Conservation (phyloP, 2,888 invertebrate genomes). For the Heliconius aoede region DNA sequence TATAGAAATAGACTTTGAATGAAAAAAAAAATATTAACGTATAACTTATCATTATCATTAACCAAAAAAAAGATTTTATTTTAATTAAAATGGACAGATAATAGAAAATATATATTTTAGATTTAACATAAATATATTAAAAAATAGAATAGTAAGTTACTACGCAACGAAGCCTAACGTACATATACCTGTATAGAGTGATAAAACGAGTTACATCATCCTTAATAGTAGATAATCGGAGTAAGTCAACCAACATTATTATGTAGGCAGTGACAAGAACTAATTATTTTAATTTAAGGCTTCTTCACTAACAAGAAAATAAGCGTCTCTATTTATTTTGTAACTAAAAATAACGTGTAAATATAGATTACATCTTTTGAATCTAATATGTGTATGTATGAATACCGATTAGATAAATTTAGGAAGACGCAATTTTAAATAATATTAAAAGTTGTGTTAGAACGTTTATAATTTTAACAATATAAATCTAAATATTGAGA, state of each 20-base stretch:
- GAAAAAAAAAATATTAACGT: no score
- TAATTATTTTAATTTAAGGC: constrained; percentile 58
- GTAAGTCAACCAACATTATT: constrained; percentile 64
- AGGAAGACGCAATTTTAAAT: no score
- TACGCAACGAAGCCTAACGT: constrained; percentile 20
- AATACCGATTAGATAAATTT: constrained; percentile 11
- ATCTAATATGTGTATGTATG: not conserved
- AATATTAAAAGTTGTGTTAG: no score
- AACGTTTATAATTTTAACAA: no score
- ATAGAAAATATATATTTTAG: not conserved
- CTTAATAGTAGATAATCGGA: constrained; percentile 64
- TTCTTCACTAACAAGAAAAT: constrained; percentile 56
- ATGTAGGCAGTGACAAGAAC: constrained; percentile 61
- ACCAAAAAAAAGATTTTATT: no score
- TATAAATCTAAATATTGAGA: not conserved
- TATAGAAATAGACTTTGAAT: no score
- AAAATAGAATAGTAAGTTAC: constrained; percentile 12
- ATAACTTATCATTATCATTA: no score
- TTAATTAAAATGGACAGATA: not conserved
- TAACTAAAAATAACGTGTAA: constrained; percentile 12
- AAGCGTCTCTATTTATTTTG: constrained; percentile 44
- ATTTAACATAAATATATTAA: not conserved
- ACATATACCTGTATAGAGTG: no score
- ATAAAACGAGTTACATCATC: constrained; percentile 64
- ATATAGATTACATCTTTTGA: not conserved